Base-by-base conservation (phyloP, 2,888 invertebrate genomes). In the Operophtera brumata region DNA sequence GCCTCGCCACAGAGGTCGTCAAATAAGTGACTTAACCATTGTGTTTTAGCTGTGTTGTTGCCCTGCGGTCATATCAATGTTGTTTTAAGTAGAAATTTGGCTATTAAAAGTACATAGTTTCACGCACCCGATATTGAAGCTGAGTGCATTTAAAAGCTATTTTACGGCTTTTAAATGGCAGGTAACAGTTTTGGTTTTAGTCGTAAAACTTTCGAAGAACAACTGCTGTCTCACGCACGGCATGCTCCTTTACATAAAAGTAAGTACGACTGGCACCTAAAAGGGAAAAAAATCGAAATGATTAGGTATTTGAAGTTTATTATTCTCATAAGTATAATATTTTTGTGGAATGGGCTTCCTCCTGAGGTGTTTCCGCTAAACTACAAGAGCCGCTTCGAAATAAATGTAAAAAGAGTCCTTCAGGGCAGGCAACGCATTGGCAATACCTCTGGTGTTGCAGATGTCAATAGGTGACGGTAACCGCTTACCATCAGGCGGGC, bases 111-210 rank as follows among this genome's bases (percentile, higher is more conserved):
- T 75, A 81, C 77, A 85, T 84, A 82, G 83, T 86, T 84, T 80
- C 78, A 84, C 84, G 79, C 80, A 81, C 71, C 75, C 70, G 77
- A 80, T 78, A 79, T 76, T 78, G 70, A 71, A 69, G 67, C 65
- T 70, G 69, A 78, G 73, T 78, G 71, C 72, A 69, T 80, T 78
- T 77, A 82, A 84, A 84, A 78, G 72, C 76, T 60, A 67, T 82
- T 86, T 86, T 87, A 87, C 84, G 72, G 73, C 83, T 82, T 85
- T 84, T 84, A 84, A 87, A 88, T 85, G 75, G 79, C 75, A 78
- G 78, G 81, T 80, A 79, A 80, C 78, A 80, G 79, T 75, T 20
- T 20, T 68, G 66, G 71, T 57, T 30, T 66, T 60, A 65, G 72
- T 81, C 84, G 77, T 83, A 80, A 80, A 82, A 80, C 35, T 63